Percentiles rank a stretch among this genome's conserved stretches.
Conservation (phyloP, 1,140 invertebrate genomes). For the Musca vetustissima region DNA sequence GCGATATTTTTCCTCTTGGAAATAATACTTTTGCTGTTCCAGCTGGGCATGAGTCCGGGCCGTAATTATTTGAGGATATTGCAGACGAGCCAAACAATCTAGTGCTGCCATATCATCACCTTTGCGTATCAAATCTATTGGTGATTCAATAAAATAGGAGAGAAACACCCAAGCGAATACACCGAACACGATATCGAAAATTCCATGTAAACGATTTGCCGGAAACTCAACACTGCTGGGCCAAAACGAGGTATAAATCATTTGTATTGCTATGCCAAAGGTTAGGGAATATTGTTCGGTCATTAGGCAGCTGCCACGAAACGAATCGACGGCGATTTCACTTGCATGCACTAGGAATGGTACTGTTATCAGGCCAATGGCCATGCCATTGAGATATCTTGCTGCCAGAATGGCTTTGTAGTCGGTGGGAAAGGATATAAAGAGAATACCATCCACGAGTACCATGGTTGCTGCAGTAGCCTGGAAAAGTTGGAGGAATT, state of each 20-base stretch:
- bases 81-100: constrained; percentile 24
- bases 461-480: too few relatives aligned
- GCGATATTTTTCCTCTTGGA: constrained; percentile 30
- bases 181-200: constrained; percentile 39
- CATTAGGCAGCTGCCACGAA: constrained; percentile 35
- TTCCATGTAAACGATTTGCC: constrained; percentile 40
- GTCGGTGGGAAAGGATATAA: constrained; percentile 13
- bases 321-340: constrained; percentile 33
- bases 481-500: too few relatives aligned
- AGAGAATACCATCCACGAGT: too few relatives aligned
- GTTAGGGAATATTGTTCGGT: constrained; percentile 34
- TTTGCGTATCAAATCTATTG: constrained; percentile 37
- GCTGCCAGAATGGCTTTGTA: constrained; percentile 39
- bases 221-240: neutral
- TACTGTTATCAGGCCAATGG: constrained; percentile 39
- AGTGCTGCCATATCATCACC: constrained; percentile 39
- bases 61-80: constrained; percentile 14
- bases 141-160: constrained; percentile 35
- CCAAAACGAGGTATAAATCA: neutral
- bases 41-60: constrained; percentile 28
- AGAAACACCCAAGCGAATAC: constrained; percentile 26
- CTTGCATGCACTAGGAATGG: constrained; percentile 41
- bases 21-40: constrained; percentile 38
- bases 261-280: neutral
- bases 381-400: constrained; percentile 43